Evolutionary conservation across 2,888 invertebrate genomes (phyloP).

Genomic region (Hofmannophila pseudospretella): DNA sequence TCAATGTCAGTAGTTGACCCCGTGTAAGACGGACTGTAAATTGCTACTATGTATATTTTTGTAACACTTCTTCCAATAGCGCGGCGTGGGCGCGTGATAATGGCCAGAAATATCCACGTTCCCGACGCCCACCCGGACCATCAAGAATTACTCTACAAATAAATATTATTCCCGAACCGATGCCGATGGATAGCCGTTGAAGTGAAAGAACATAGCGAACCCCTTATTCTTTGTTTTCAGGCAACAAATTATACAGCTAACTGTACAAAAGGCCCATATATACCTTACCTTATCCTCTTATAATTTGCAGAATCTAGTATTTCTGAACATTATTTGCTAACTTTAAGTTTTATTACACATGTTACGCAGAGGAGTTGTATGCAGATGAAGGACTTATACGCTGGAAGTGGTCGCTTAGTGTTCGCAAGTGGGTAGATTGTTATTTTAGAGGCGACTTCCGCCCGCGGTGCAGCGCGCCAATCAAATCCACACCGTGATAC

Average conservation of each 20-base stretch:
- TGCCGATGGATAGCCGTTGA: slow-evolving; percentile 13
- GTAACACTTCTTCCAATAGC: slow-evolving; percentile 66
- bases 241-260: too few relatives aligned
- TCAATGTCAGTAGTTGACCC: slow-evolving; percentile 52
- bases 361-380: slow-evolving; percentile 9
- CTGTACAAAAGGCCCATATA: too few relatives aligned
- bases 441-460: slow-evolving; percentile 34
- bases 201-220: too few relatives aligned
- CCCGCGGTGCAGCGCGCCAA: slow-evolving; percentile 19
- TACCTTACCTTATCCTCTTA: too few relatives aligned
- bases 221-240: too few relatives aligned
- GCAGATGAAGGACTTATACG: slow-evolving; percentile 1
- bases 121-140: slow-evolving; percentile 54
- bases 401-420: slow-evolving; percentile 22
- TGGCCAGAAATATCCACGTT: slow-evolving; percentile 65
- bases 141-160: slow-evolving; percentile 50
- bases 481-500: slow-evolving; percentile 19
- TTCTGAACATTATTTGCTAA: too few relatives aligned
- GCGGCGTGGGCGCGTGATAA: slow-evolving; percentile 64
- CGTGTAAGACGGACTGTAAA: slow-evolving; percentile 39
- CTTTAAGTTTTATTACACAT: too few relatives aligned
- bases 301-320: too few relatives aligned
- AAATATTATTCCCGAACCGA: slow-evolving; percentile 41
- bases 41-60: slow-evolving; percentile 58
- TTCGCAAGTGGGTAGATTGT: slow-evolving; percentile 26